Evolutionary conservation across 92 coral and sea anemone genomes (phyloP), one percentile per base, ranked within the genome.

Genomic region (Pocillopora grandis): DNA sequence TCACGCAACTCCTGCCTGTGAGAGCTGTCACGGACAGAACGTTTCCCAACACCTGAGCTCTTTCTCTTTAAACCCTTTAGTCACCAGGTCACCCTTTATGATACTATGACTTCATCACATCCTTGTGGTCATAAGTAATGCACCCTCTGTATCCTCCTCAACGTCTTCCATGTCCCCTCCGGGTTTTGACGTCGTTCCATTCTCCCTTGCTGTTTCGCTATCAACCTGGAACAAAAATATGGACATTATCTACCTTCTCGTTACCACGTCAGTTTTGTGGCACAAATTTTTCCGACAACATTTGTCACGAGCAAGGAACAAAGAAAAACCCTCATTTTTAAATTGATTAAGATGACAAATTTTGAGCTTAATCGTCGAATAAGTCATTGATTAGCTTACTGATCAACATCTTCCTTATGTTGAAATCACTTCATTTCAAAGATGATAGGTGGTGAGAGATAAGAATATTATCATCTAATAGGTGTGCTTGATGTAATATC

Each of bases 111-210:
- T 11, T 70, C 15, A 58, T 81, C 66, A 81, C 17, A 81, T 58
- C 10, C 18, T 36, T 61, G 85, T 81, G 31, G 85, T 71, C 71
- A 70, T 33, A 1, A 81, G 71, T 59, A 81, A 37, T 18, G 85
- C 77, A 6, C 63, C 85, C 37, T 71, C 74, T 18, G 74, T 37
- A 19, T 66, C 17, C 19, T 16, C 62, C 18, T 65, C 62, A 5
- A n/a, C 20, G 8, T 55, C 56, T 60, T 23, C 77, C n/a, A 17
- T 1, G 18, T 37, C 13, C 12, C 0, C 20, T n/a, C 23, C 56
- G 20, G 58, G 37, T 71, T 81, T 81, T 11, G 52, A 3, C 20
- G 61, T 12, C 69, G 60, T 60, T 16, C 36, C 85, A 60, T 7
- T 71, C 23, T 59, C 23, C 42, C 33, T 71, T 12, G 23, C 42